phyloP scores from a whole-genome alignment of 2,888 invertebrate genomes.

The Shargacucullia verbasci region DNA sequence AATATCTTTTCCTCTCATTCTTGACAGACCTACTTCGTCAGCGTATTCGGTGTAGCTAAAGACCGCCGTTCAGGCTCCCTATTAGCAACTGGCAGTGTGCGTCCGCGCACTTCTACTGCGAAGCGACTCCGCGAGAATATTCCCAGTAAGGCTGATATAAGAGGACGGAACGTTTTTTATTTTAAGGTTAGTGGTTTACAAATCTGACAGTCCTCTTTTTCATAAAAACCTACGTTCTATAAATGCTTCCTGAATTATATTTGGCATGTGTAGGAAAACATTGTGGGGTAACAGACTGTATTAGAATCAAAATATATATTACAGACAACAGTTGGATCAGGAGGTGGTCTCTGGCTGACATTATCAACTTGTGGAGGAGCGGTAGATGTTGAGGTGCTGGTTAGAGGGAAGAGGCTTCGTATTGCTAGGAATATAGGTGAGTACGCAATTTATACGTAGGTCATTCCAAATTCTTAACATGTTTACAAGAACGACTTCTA shows the following conservation, averaged over 20 bases:
- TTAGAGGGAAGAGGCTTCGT: constrained; percentile 76
- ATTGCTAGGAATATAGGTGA: constrained; percentile 77
- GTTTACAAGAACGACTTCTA: no score
- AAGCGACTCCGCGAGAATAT: constrained; percentile 78
- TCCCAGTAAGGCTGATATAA: constrained; percentile 73
- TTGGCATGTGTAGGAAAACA: no score
- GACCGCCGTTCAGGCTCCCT: constrained; percentile 78
- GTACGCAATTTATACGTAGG: constrained; percentile 8
- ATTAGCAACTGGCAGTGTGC: constrained; percentile 75
- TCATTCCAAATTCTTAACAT: no score
- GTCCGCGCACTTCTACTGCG: constrained; percentile 77
- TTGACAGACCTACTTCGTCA: constrained; percentile 80
- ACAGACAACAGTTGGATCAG: constrained; percentile 70
- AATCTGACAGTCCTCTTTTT: background rate
- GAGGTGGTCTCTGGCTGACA: constrained; percentile 79
- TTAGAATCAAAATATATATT: no score
- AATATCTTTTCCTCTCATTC: background rate
- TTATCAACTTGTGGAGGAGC: constrained; percentile 80
- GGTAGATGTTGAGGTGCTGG: constrained; percentile 79
- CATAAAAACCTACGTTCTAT: background rate
- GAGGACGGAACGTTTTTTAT: constrained; percentile 76
- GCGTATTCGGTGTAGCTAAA: constrained; percentile 77
- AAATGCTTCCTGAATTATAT: no score
- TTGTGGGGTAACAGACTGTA: no score
- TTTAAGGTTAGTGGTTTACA: constrained; percentile 72